Percentiles rank a stretch among this genome's conserved stretches.
Conservation (phyloP, 2,113 vertebrate species). For the Psophia crepitans region DNA sequence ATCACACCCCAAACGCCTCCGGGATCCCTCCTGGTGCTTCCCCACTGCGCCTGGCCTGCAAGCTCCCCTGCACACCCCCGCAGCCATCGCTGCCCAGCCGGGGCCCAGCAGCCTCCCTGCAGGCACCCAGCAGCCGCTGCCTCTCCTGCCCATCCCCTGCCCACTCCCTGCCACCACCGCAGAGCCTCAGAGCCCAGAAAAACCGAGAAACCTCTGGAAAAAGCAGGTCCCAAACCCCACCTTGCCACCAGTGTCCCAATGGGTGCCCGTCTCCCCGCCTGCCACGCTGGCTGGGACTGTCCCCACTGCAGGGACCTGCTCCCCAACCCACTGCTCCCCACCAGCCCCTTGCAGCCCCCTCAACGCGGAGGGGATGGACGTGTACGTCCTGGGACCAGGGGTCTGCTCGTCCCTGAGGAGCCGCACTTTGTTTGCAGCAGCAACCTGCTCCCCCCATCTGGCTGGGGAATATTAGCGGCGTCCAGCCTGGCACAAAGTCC, state of each 20-base stretch:
- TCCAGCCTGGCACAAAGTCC: background rate
- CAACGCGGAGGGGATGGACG: rapidly evolving
- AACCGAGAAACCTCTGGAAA: background rate
- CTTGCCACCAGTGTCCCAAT: background rate
- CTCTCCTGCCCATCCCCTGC: background rate
- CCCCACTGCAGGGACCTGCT: background rate
- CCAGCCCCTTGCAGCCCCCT: background rate
- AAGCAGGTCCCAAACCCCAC: background rate
- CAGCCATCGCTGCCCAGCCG: background rate
- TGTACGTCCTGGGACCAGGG: background rate
- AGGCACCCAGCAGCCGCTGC: background rate
- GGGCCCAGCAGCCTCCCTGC: background rate
- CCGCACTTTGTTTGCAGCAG: background rate
- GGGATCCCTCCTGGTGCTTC: background rate
- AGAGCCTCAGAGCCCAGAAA: background rate
- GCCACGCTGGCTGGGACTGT: background rate
- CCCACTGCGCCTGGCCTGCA: rapidly evolving
- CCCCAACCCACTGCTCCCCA: background rate
- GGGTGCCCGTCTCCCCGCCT: background rate
- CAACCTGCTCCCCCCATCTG: background rate
- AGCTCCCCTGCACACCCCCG: background rate
- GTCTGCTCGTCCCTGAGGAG: rapidly evolving
- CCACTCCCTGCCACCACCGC: background rate
- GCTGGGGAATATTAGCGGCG: background rate
- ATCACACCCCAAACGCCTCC: rapidly evolving